Percentiles rank a stretch among this genome's conserved stretches.
Evolutionary conservation across 2,888 invertebrate species (phyloP).

Genomic region (Heliconius charithonia): DNA sequence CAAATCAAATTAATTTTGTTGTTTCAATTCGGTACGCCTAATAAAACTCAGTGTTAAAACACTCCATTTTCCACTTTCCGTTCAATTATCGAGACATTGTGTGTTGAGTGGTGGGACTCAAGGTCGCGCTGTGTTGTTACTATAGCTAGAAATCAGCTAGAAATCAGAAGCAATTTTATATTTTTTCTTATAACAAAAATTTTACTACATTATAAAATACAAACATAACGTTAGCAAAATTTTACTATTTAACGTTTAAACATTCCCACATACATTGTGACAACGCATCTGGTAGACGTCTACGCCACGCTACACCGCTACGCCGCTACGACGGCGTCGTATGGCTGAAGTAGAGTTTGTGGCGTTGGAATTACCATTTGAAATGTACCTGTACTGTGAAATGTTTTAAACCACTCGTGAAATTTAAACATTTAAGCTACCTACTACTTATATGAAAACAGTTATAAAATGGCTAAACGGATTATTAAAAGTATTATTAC

Average conservation of each 20-base stretch:
- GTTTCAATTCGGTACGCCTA: too few species aligned
- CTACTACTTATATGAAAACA: neutral
- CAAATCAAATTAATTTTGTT: too few species aligned
- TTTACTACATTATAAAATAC: neutral
- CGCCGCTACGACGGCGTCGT: conserved; percentile 5
- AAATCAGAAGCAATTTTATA: too few species aligned
- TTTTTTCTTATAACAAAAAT: too few species aligned
- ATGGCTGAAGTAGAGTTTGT: neutral
- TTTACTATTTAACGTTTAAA: neutral
- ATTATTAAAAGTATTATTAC: too few species aligned
- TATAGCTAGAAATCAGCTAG: neutral
- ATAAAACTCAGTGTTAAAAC: too few species aligned
- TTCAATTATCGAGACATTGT: neutral
- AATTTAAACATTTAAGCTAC: neutral
- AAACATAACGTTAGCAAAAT: neutral
- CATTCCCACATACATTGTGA: conserved; percentile 11
- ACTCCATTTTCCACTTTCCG: neutral
- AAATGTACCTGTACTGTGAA: conserved; percentile 7
- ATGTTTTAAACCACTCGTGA: neutral
- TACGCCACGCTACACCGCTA: conserved; percentile 22
- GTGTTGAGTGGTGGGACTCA: neutral
- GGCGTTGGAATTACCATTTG: conserved; percentile 9
- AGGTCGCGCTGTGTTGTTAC: neutral
- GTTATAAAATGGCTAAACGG: too few species aligned
- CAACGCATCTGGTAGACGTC: conserved; percentile 25